phyloP scores from a whole-genome alignment of 2,797 vertebrate genomes.

The Lepus townsendii region DNA sequence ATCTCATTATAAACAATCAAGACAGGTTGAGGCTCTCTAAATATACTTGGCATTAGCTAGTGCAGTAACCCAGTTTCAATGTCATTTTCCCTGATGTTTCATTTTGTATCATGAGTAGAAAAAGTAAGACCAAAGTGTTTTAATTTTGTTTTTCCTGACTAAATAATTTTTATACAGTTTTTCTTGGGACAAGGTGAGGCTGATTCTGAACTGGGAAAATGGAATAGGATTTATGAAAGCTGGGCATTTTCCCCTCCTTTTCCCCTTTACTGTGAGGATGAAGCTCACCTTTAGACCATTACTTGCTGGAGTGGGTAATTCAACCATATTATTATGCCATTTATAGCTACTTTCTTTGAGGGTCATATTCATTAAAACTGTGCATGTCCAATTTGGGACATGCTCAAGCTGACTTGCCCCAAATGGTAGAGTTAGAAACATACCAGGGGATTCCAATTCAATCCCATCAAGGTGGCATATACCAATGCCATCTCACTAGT shows the following conservation, averaged over 20 bases:
- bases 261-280: not conserved
- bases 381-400: not conserved
- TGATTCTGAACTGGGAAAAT: not conserved
- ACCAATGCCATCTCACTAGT: too few species aligned
- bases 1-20: constrained; percentile 55
- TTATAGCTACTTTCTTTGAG: constrained; percentile 30
- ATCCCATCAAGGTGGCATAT: too few species aligned
- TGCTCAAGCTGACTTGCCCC: too few species aligned
- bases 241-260: not conserved
- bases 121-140: constrained; percentile 15
- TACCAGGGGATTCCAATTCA: too few species aligned
- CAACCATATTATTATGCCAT: not conserved
- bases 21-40: constrained; percentile 43
- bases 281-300: not conserved
- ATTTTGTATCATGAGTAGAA: not conserved
- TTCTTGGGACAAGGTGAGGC: not conserved
- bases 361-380: constrained; percentile 17
- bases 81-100: constrained; percentile 32
- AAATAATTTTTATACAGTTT: not conserved
- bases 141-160: constrained; percentile 42
- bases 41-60: constrained; percentile 14
- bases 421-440: too few species aligned
- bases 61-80: not conserved
- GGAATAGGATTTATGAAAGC: not conserved
- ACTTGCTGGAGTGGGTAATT: not conserved